Base-by-base conservation (phyloP, 2,888 invertebrate genomes). In the Hirtodrosophila cameraria region DNA sequence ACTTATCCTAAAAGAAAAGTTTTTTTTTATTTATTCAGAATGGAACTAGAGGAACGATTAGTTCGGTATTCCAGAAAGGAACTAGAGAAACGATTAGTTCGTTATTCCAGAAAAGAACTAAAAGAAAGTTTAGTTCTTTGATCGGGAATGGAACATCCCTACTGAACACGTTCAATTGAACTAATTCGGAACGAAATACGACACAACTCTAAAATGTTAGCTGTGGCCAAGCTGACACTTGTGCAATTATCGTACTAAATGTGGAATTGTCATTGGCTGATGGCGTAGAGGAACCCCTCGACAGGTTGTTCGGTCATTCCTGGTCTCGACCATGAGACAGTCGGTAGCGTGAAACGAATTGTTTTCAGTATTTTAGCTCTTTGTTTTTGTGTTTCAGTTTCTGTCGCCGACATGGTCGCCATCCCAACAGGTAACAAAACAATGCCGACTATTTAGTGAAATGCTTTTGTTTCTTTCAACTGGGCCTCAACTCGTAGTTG, bases 381-480 rank as follows among this genome's bases (percentile, higher is more conserved):
- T 16, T n/a, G n/a, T 23, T 25, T 31, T 27, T 38, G n/a, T 41
- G 16, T 16, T 58, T 50, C 28, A 11, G 11, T 9, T 35, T 13
- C 30, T 57, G 25, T 46, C 52, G 55, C 59, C 53, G 53, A 72
- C 66, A 53, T 72, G 66, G 67, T 55, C 48, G 43, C 61, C 73
- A 66, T 70, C 55, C 57, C 68, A 70, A 61, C 74, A 61, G 70
- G 70, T 73, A 70, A 12, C 74, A 57, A 60, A 70, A 78, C 83
- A 79, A 78, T 85, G 83, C 58, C 52, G 71, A 57, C 64, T 82
- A 71, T 85, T 79, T 79, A 82, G 83, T 75, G 79, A 82, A 75
- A 71, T 82, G 75, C 79, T 68, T 78, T 67, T 70, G 86, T 82
- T 62, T 70, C 55, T 82, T 62, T 70, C 55, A 39, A 53, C 41